A percentile compares a stretch with the other conserved stretches of the same genome.
These are phyloP conservation scores for Arrhopalites spinosus DNA, from an alignment of 2,888 invertebrate genomes.

Conservation along the genomic window DNA sequence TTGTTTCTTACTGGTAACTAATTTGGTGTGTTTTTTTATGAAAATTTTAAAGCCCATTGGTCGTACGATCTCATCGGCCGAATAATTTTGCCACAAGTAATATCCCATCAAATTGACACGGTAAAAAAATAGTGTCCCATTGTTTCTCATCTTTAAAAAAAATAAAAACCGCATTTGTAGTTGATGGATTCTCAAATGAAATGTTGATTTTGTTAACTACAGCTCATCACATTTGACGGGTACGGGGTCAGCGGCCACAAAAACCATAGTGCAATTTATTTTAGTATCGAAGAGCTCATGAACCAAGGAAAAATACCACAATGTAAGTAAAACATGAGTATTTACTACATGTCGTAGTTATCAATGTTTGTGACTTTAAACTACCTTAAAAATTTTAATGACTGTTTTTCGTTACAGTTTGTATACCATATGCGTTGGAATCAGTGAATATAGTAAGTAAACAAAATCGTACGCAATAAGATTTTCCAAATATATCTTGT, in stretches of 20 bases:
- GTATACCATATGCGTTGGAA: constrained; percentile 81
- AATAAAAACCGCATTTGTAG: background rate
- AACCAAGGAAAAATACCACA: constrained; percentile 58
- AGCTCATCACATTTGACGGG: constrained; percentile 89
- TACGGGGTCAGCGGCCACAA: constrained; percentile 89
- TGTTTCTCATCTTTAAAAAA: constrained; percentile 6
- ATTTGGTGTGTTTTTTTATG: too few relatives aligned
- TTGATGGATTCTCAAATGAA: background rate
- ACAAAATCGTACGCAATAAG: too few relatives aligned
- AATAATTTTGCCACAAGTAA: constrained; percentile 70
- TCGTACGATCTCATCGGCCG: constrained; percentile 63
- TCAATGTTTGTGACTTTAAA: background rate
- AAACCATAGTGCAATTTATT: constrained; percentile 87
- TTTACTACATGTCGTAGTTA: constrained; percentile 5
- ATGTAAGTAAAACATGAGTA: too few relatives aligned
- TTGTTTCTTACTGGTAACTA: too few relatives aligned
- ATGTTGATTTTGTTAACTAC: constrained; percentile 21
- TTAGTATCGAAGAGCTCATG: constrained; percentile 78
- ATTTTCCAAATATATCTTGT: too few relatives aligned
- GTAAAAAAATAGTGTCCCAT: constrained; percentile 55
- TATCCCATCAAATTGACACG: constrained; percentile 77
- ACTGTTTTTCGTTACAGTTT: constrained; percentile 66
- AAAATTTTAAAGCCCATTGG: constrained; percentile 68
- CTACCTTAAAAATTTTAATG: background rate
- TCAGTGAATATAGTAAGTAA: constrained; percentile 80